These are phyloP conservation scores for Seriola aureovittata DNA, from an alignment of 2,113 vertebrate genomes.

Conservation along the genomic window DNA sequence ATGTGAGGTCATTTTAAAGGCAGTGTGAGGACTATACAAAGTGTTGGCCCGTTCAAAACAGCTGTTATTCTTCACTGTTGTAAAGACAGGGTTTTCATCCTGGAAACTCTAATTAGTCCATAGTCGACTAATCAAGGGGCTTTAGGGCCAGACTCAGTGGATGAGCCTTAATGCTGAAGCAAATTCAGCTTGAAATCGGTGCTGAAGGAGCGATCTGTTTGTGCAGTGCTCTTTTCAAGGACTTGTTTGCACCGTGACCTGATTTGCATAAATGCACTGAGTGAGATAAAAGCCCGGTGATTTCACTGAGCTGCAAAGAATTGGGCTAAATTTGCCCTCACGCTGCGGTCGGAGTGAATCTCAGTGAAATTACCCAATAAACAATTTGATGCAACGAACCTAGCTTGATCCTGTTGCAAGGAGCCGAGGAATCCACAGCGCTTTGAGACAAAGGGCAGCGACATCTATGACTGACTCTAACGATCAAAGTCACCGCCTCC, in stretches of 20 bases:
- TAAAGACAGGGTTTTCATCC: constrained; percentile 29
- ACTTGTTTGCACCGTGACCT: constrained; percentile 8
- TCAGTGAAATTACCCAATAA: neutral
- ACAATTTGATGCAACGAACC: neutral
- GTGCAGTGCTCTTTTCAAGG: constrained; percentile 30
- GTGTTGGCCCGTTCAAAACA: neutral
- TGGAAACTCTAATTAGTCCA: constrained; percentile 37
- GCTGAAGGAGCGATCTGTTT: constrained; percentile 23
- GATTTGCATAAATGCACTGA: constrained; percentile 24
- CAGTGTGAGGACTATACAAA: neutral
- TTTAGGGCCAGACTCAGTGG: constrained; percentile 41
- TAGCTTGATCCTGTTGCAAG: neutral
- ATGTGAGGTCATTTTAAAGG: neutral
- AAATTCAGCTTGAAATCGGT: constrained; percentile 14
- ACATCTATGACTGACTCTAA: neutral
- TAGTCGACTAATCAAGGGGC: constrained; percentile 23
- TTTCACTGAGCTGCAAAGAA: neutral
- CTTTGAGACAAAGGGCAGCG: neutral
- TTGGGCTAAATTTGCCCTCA: neutral
- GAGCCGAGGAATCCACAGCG: neutral
- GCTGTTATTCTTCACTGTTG: constrained; percentile 4
- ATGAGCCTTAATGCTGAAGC: constrained; percentile 43
- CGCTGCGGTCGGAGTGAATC: neutral
- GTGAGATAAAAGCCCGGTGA: neutral
- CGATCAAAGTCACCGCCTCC: constrained; percentile 9